phyloP scores from a whole-genome alignment of 2,113 vertebrate genomes.

The Silurus meridionalis region DNA sequence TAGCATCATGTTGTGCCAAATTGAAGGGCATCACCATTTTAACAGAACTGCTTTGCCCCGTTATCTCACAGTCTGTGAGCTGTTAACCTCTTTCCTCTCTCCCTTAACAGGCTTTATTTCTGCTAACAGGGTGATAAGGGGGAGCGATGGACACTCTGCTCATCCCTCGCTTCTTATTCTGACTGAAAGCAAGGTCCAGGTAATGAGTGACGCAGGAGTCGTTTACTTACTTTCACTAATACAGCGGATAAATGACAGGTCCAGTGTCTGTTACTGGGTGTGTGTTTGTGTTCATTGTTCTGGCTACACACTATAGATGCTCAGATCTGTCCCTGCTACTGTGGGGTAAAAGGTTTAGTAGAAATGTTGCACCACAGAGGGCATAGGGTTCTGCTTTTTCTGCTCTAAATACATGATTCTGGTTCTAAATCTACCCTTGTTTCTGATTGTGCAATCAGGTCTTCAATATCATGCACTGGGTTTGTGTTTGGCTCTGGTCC shows the following conservation, averaged over 20 bases:
- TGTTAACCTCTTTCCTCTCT: neutral
- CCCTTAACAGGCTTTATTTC: neutral
- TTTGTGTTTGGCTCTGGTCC: neutral
- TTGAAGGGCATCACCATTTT: neutral
- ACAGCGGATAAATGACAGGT: constrained; percentile 36
- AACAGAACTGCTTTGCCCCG: neutral
- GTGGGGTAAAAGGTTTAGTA: neutral
- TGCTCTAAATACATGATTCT: neutral
- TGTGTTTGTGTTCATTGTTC: constrained; percentile 13
- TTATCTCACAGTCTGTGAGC: neutral
- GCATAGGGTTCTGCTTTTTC: neutral
- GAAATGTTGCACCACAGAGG: neutral
- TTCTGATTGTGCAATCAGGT: neutral
- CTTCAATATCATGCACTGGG: neutral
- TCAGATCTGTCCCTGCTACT: neutral
- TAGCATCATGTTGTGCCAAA: neutral
- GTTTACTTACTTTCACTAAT: neutral
- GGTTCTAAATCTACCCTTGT: neutral
- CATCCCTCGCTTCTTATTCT: constrained; percentile 5
- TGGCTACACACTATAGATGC: neutral
- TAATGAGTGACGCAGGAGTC: constrained; percentile 22
- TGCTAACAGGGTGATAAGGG: neutral
- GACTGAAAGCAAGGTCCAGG: constrained; percentile 38
- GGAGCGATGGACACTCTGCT: constrained; percentile 17
- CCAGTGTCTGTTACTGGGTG: constrained; percentile 27